Evolutionary conservation across 2,888 invertebrate species (phyloP).

Genomic region (Celastrina argiolus): DNA sequence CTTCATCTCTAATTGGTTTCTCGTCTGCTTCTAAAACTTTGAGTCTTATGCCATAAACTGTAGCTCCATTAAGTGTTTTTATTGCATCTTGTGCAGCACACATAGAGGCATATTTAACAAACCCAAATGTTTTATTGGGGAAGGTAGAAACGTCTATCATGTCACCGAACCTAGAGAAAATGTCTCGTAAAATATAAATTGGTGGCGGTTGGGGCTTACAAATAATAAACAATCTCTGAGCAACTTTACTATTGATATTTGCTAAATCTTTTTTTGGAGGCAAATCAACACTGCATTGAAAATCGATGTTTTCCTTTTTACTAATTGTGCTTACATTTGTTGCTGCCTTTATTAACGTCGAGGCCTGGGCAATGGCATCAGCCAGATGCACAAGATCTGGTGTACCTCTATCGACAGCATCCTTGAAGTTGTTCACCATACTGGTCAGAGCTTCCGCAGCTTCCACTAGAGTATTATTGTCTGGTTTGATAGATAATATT

Average conservation of each 20-base stretch:
- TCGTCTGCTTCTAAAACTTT: slow-evolving; percentile 95
- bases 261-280: slow-evolving; percentile 85
- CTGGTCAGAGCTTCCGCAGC: slow-evolving; percentile 58
- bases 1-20: slow-evolving; percentile 52
- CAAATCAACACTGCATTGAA: slow-evolving; percentile 80
- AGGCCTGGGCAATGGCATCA: slow-evolving; percentile 87
- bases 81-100: slow-evolving; percentile 89
- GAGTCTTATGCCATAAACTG: slow-evolving; percentile 87
- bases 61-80: slow-evolving; percentile 85
- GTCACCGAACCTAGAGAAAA: slow-evolving; percentile 93
- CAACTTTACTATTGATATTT: slow-evolving; percentile 78
- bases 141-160: slow-evolving; percentile 93
- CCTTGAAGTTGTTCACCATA: slow-evolving; percentile 62
- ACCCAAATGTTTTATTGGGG: slow-evolving; percentile 94
- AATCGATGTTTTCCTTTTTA: slow-evolving; percentile 38
- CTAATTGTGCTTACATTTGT: slow-evolving; percentile 43
- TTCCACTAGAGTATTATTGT: slow-evolving; percentile 61
- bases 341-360: slow-evolving; percentile 84
- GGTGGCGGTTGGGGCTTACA: slow-evolving; percentile 84
- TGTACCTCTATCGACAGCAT: slow-evolving; percentile 51
- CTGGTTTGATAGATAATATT: slow-evolving; percentile 85
- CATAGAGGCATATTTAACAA: slow-evolving; percentile 90
- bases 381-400: slow-evolving; percentile 82
- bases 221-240: slow-evolving; percentile 83
- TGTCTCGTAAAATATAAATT: slow-evolving; percentile 85